A percentile compares a stretch with the other conserved stretches of the same genome.
phyloP scores from a whole-genome alignment of 2,888 invertebrate species.

The Polyommatus iphigenia region DNA sequence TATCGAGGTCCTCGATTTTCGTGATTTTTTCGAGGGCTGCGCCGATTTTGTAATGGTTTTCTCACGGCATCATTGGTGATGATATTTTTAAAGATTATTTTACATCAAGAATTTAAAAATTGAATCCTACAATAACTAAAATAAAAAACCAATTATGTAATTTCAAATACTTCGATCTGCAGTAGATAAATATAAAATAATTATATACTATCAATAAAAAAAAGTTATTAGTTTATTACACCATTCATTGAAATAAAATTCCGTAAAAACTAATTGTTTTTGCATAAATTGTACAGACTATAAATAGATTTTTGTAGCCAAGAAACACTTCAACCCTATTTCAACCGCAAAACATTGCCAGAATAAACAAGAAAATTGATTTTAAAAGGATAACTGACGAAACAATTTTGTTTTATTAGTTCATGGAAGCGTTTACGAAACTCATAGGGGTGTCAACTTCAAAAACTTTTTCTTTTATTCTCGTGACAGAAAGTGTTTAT shows the following conservation, averaged over 20 bases:
- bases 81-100: too few species aligned
- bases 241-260: too few species aligned
- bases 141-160: too few species aligned
- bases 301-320: background rate
- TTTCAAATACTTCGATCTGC: too few species aligned
- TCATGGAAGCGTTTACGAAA: slow-evolving; percentile 62
- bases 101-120: too few species aligned
- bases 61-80: background rate
- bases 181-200: too few species aligned
- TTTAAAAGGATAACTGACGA: slow-evolving; percentile 64
- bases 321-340: background rate
- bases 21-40: slow-evolving; percentile 63
- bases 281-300: too few species aligned
- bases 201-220: too few species aligned
- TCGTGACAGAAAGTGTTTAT: background rate
- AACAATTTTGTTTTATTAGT: slow-evolving; percentile 52
- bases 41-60: slow-evolving; percentile 6
- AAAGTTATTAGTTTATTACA: too few species aligned
- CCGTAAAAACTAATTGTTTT: too few species aligned
- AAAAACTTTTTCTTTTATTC: background rate
- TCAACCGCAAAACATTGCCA: slow-evolving; percentile 46
- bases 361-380: slow-evolving; percentile 77
- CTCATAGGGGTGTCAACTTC: background rate
- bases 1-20: slow-evolving; percentile 70
- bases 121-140: too few species aligned